Conservation (phyloP, 2,113 vertebrate species). For the pig (Sus scrofa) region DNA sequence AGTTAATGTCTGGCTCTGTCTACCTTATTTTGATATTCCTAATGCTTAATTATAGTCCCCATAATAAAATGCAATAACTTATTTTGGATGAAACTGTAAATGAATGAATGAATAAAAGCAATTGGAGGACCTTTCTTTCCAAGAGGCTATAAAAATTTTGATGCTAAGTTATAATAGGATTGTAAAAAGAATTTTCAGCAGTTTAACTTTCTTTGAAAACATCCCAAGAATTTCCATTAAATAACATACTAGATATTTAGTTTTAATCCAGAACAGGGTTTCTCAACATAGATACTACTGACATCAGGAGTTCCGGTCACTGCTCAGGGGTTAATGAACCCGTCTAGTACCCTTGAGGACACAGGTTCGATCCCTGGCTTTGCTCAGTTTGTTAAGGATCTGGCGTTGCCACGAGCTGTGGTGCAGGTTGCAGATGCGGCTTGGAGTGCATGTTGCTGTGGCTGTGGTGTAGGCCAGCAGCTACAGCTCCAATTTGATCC, state of each 20-base stretch:
- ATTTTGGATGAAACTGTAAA: slow-evolving; percentile 25
- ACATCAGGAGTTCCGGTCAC: not conserved
- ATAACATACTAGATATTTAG: not conserved
- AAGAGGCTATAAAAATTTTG: slow-evolving; percentile 48
- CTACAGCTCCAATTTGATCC: too few relatives aligned
- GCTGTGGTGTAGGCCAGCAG: too few relatives aligned
- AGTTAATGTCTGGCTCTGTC: not conserved
- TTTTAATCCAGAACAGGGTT: slow-evolving; percentile 9
- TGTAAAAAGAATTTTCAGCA: not conserved
- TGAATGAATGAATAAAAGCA: slow-evolving; percentile 50
- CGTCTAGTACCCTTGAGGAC: too few relatives aligned
- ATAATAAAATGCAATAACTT: not conserved
- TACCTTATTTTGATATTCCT: slow-evolving; percentile 15
- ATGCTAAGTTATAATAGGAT: slow-evolving; percentile 5
- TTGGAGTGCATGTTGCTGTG: too few relatives aligned
- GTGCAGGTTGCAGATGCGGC: too few relatives aligned
- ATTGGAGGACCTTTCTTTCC: slow-evolving; percentile 26
- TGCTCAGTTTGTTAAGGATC: too few relatives aligned
- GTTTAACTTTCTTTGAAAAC: slow-evolving; percentile 56
- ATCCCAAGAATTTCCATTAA: not conserved
- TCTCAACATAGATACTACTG: not conserved
- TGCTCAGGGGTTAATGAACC: too few relatives aligned
- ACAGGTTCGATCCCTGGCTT: too few relatives aligned
- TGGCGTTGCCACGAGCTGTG: too few relatives aligned
- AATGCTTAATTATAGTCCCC: not conserved